Base-by-base conservation (phyloP, 2,888 invertebrate genomes). In the Polymixis lichenea region DNA sequence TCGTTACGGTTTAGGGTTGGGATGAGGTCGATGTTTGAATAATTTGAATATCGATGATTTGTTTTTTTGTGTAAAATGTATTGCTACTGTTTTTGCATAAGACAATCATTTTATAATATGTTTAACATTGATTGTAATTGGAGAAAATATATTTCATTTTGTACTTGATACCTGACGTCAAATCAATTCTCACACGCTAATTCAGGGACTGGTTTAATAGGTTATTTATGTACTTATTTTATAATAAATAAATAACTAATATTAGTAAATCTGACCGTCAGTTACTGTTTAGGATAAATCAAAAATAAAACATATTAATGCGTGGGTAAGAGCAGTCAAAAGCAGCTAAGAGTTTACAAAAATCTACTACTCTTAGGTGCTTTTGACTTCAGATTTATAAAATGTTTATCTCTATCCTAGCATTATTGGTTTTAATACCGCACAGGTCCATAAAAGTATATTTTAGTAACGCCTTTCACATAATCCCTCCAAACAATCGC, bases 1-100 rank as follows among this genome's bases (percentile, higher is more conserved):
- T 95, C 91, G 91, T 91, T 91, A 91, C 89, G 87, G 82, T 80
- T 64, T 94, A 95, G 95, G 83, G 95, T 74, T 91, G 95, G 86
- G 91, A 56, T 64, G 11, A 22, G 49, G 80, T 88, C 87, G 85
- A 87, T 88, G 60, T 68, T 46, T 85, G 62, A 7, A 9, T 32
- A 2, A 53, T 79, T 79, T 79, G 0, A 1, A 4, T 80, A 65
- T 86, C 82, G 80, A 84, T 86, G 2, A n/a, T 61, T 58, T 32
- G 8, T 62, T 68, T 62, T 46, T 56, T 13, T 46, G 22, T 22
- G 5, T 11, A 13, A 32, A 46, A 61, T 22, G 46, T 32, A 61
- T 22, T 62, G 28, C 25, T 60, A 28, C 43, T 7, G 56, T 28
- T 6, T n/a, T 43, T 1, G 15, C 0, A 3, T 1, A 60, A 6